These are phyloP conservation scores for Characodon lateralis DNA, from an alignment of 2,797 vertebrate genomes.

Conservation along the genomic window DNA sequence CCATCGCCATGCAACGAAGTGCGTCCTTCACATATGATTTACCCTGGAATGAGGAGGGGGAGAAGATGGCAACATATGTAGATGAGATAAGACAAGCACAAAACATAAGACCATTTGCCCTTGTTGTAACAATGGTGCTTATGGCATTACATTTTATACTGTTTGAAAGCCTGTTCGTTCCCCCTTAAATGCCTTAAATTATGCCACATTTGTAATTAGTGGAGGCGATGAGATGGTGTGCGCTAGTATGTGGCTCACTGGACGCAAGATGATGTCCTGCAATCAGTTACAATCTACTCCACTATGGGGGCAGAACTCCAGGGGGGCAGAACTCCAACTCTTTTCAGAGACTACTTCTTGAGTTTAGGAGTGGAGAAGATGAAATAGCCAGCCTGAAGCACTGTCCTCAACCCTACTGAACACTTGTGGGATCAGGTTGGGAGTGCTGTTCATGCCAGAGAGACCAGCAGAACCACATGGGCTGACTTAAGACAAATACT, in stretches of 20 bases:
- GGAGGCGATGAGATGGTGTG: no score
- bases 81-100: neutral
- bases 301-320: no score
- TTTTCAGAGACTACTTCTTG: neutral
- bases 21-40: conserved; percentile 96
- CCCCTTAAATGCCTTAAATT: neutral
- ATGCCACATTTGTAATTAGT: neutral
- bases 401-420: neutral
- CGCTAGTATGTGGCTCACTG: no score
- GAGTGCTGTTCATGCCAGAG: neutral
- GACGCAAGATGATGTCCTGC: no score
- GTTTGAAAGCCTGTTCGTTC: neutral
- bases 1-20: conserved; percentile 93
- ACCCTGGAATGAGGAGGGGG: conserved; percentile 78
- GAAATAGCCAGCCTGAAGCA: neutral
- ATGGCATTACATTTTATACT: neutral
- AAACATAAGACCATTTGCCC: neutral
- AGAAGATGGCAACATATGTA: neutral
- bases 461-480: neutral
- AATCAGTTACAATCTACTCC: no score
- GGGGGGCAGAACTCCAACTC: no score
- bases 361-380: neutral
- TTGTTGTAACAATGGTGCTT: neutral
- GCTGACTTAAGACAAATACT: neutral
- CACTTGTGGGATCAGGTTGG: neutral